Conservation (phyloP, 2,797 vertebrate species). For the Tapirus indicus region DNA sequence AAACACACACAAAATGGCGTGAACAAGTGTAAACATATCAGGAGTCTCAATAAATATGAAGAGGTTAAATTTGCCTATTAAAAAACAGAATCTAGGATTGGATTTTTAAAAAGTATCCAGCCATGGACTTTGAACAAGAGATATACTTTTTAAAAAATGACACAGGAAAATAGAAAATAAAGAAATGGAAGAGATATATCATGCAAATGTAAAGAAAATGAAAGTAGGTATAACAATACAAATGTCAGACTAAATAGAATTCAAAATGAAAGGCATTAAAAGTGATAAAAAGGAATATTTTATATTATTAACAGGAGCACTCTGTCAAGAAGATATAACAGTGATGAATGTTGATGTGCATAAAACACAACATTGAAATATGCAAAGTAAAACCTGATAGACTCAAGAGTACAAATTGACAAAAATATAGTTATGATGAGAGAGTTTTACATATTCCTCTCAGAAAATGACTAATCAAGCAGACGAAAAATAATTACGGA, state of each 20-base stretch:
- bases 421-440: not conserved
- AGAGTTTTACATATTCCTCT: not conserved
- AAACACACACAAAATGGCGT: not conserved
- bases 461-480: not conserved
- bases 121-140: not conserved
- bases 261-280: not conserved
- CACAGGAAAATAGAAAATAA: not conserved
- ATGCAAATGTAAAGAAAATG: not conserved
- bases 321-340: not conserved
- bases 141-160: not conserved
- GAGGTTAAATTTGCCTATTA: not conserved
- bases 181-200: not conserved
- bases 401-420: not conserved
- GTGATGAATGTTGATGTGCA: not conserved
- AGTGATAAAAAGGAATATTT: not conserved
- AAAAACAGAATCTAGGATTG: not conserved
- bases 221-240: not conserved
- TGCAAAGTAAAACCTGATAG: not conserved
- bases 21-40: not conserved
- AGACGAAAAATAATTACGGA: not conserved
- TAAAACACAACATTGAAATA: not conserved
- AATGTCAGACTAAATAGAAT: not conserved
- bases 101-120: not conserved
- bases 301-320: not conserved
- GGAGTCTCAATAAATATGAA: not conserved